Conservation (phyloP, 2,888 invertebrate species). For the Argyresthia goedartella region DNA sequence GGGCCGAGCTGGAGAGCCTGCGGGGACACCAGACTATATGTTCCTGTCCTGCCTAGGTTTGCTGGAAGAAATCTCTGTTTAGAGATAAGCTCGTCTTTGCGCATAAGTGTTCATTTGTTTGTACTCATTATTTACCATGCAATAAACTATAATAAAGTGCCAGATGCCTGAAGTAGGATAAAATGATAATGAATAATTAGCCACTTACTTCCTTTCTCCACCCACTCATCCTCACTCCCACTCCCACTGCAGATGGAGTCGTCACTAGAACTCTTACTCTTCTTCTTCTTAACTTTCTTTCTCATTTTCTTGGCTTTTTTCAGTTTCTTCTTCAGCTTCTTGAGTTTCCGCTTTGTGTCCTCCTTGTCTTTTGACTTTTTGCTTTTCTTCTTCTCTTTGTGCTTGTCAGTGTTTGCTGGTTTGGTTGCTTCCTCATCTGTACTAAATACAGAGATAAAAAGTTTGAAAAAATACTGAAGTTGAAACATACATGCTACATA, state of each 20-base stretch:
- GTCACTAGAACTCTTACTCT: constrained; percentile 44
- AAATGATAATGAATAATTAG: neutral
- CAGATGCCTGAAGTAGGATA: no score
- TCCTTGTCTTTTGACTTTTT: constrained; percentile 60
- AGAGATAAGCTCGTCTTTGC: no score
- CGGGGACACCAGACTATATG: no score
- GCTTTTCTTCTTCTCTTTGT: constrained; percentile 57
- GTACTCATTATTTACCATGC: no score
- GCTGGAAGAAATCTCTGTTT: no score
- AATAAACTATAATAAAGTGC: no score
- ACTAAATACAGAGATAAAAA: constrained; percentile 22
- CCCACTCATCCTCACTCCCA: constrained; percentile 72
- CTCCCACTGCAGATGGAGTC: constrained; percentile 40
- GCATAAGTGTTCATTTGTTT: no score
- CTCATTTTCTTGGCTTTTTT: constrained; percentile 67
- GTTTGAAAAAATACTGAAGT: no score
- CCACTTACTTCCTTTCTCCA: constrained; percentile 73
- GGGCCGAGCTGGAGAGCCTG: no score
- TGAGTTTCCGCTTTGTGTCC: constrained; percentile 69
- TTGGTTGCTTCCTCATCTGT: constrained; percentile 56
- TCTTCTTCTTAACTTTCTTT: constrained; percentile 62
- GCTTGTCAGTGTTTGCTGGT: constrained; percentile 32
- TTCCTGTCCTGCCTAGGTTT: no score
- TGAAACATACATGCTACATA: no score
- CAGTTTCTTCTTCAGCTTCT: constrained; percentile 63